Percentiles rank a stretch among this genome's conserved stretches.
These are phyloP conservation scores for Notarius lentiginosus DNA, from an alignment of 2,113 vertebrate genomes.

Conservation along the genomic window DNA sequence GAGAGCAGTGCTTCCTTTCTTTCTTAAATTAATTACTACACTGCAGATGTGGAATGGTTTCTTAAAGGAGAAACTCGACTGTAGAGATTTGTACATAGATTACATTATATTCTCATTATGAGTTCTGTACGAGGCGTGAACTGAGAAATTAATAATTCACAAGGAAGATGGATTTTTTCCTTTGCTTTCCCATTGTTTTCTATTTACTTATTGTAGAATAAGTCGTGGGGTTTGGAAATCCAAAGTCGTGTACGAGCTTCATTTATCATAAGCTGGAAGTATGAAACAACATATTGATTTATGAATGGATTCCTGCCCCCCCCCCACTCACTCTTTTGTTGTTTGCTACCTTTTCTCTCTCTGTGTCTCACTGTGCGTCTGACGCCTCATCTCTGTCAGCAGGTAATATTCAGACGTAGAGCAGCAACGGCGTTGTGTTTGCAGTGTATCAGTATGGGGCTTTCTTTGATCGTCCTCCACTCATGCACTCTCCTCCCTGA, in stretches of 20 bases:
- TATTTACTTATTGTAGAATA: neutral
- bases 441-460: constrained; percentile 31
- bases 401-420: constrained; percentile 48
- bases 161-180: neutral
- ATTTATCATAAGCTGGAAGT: neutral
- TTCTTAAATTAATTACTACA: constrained; percentile 12
- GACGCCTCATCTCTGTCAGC: constrained; percentile 29
- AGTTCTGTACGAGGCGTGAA: neutral
- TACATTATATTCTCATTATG: neutral
- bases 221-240: neutral
- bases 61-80: constrained; percentile 1
- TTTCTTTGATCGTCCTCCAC: constrained; percentile 44
- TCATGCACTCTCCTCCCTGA: constrained; percentile 35
- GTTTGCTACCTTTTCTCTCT: neutral
- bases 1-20: neutral
- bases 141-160: neutral
- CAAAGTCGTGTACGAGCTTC: neutral
- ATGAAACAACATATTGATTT: neutral
- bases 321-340: neutral
- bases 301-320: neutral
- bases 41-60: neutral
- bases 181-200: neutral
- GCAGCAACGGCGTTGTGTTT: constrained; percentile 37
- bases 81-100: neutral
- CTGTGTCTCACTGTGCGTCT: constrained; percentile 17